phyloP scores from a whole-genome alignment of 2,113 vertebrate genomes.

The Aplodontia rufa region DNA sequence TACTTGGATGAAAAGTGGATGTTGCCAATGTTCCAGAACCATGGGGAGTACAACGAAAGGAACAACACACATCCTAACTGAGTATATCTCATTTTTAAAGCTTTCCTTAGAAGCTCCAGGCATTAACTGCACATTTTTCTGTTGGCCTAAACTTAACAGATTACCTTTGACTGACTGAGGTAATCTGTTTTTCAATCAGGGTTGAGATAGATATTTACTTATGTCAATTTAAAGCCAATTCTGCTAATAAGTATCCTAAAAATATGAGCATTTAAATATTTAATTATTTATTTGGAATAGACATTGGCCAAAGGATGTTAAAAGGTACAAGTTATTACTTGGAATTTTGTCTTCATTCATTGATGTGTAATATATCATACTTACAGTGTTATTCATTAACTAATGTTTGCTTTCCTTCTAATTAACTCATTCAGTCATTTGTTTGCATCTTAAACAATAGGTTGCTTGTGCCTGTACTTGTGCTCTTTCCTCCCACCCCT shows the following conservation, averaged over 20 bases:
- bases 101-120: background rate
- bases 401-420: background rate
- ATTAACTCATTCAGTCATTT: background rate
- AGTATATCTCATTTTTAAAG: background rate
- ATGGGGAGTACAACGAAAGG: background rate
- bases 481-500: background rate
- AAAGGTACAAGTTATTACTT: background rate
- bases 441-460: background rate
- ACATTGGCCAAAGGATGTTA: background rate
- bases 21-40: background rate
- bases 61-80: background rate
- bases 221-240: background rate
- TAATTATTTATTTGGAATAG: background rate
- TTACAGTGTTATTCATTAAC: background rate
- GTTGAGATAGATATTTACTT: background rate
- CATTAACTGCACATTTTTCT: background rate
- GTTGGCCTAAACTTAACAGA: background rate
- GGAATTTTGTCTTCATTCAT: background rate
- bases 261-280: background rate
- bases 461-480: background rate
- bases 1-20: background rate
- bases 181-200: background rate
- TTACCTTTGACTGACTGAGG: background rate
- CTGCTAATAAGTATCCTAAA: background rate
- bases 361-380: background rate